Percentiles rank a stretch among this genome's conserved stretches.
Evolutionary conservation across 2,888 invertebrate species (phyloP).

Genomic region (Marronus borbonicus): DNA sequence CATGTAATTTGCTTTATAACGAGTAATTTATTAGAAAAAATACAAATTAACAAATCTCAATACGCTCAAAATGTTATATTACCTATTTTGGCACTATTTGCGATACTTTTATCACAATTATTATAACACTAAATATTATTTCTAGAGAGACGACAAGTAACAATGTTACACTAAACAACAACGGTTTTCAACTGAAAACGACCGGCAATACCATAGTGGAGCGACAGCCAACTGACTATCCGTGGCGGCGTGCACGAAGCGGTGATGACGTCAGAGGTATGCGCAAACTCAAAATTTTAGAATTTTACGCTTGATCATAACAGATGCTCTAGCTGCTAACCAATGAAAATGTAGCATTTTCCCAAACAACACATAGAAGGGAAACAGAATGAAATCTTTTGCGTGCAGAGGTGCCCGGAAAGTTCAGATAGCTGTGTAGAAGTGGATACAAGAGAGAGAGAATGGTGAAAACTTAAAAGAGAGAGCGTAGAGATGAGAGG

Average conservation of each 20-base stretch:
- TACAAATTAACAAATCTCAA: slow-evolving; percentile 22
- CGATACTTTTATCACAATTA: slow-evolving; percentile 70
- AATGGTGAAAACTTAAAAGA: slow-evolving; percentile 71
- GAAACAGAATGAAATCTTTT: slow-evolving; percentile 63
- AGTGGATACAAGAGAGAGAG: slow-evolving; percentile 70
- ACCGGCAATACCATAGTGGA: slow-evolving; percentile 60
- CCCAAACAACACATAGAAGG: slow-evolving; percentile 60
- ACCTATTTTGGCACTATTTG: slow-evolving; percentile 71
- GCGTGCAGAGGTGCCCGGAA: slow-evolving; percentile 63
- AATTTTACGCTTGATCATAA: slow-evolving; percentile 52
- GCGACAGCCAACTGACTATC: slow-evolving; percentile 35
- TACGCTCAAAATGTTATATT: slow-evolving; percentile 56
- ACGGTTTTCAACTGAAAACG: slow-evolving; percentile 69
- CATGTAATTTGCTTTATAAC: slow-evolving; percentile 35
- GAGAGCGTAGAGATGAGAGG: slow-evolving; percentile 70
- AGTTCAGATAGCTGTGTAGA: slow-evolving; percentile 65
- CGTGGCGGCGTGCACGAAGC: slow-evolving; percentile 57
- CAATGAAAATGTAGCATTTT: slow-evolving; percentile 65
- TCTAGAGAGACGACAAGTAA: slow-evolving; percentile 66
- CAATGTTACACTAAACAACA: slow-evolving; percentile 66
- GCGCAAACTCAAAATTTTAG: slow-evolving; percentile 59
- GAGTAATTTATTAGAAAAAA: slow-evolving; percentile 11
- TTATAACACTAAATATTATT: slow-evolving; percentile 67
- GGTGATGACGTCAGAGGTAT: slow-evolving; percentile 61
- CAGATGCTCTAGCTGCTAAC: slow-evolving; percentile 55